phyloP scores from a whole-genome alignment of 92 coral and sea anemone species.

The Epizoanthus illoricatus region DNA sequence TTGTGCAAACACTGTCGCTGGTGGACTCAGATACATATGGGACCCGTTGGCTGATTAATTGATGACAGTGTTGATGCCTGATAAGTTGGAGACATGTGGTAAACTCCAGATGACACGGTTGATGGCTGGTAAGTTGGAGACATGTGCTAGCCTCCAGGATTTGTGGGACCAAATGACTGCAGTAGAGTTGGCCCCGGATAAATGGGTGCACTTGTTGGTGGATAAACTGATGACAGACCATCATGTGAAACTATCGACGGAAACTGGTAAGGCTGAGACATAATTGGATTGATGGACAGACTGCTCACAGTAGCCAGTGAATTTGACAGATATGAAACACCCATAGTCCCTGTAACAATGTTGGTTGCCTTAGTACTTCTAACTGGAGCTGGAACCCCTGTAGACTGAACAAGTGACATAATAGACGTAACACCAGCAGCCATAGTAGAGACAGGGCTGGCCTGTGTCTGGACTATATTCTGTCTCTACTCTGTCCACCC shows the following conservation, averaged over 20 bases:
- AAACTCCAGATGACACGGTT: not conserved
- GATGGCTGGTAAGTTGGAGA: not conserved
- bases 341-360: too few species aligned
- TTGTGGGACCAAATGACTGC: too few species aligned
- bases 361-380: too few species aligned
- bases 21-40: not conserved
- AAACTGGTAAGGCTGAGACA: not conserved
- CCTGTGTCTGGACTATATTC: not conserved
- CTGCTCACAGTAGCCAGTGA: not conserved
- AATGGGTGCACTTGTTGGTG: not conserved
- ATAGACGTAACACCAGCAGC: too few species aligned
- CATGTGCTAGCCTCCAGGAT: not conserved
- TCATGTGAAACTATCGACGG: not conserved
- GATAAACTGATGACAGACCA: conserved; percentile 3
- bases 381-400: too few species aligned
- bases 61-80: not conserved
- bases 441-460: not conserved
- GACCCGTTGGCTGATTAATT: not conserved
- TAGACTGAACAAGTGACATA: too few species aligned
- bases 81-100: not conserved
- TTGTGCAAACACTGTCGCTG: not conserved
- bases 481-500: not conserved
- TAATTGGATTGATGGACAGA: not conserved
- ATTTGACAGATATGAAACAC: too few species aligned
- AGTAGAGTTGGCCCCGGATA: not conserved